A percentile compares a stretch with the other conserved stretches of the same genome.
These are phyloP conservation scores for Petrocephalus microphthalmus DNA, from an alignment of 2,113 vertebrate genomes.

Conservation along the genomic window DNA sequence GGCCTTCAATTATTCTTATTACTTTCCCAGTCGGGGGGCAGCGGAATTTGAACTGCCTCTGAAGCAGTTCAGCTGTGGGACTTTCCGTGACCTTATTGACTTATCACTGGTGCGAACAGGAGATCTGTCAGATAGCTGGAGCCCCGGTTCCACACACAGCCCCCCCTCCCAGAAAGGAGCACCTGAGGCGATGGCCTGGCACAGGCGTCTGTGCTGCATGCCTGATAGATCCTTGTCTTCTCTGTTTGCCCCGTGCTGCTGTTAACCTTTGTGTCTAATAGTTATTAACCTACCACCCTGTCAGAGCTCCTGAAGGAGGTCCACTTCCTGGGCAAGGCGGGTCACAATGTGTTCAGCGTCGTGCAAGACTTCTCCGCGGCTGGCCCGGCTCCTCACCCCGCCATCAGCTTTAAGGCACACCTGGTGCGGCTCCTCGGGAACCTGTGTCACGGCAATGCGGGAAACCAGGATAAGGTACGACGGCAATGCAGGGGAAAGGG, in stretches of 20 bases:
- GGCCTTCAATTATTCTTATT: not conserved
- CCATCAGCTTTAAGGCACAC: conserved; percentile 80
- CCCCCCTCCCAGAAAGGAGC: not conserved
- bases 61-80: not conserved
- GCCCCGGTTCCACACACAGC: not conserved
- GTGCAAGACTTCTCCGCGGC: conserved; percentile 59
- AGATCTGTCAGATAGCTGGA: not conserved
- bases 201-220: not conserved
- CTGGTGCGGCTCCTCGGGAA: conserved; percentile 91
- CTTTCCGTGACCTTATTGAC: conserved; percentile 11
- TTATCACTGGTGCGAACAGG: not conserved
- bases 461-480: conserved; percentile 85
- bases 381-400: conserved; percentile 58
- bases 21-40: not conserved
- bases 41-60: not conserved
- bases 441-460: conserved; percentile 73
- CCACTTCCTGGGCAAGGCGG: conserved; percentile 70
- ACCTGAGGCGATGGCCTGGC: not conserved
- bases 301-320: conserved; percentile 76
- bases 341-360: conserved; percentile 71
- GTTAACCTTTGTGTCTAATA: not conserved
- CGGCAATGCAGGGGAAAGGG: not conserved
- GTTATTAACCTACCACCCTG: not conserved
- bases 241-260: not conserved
- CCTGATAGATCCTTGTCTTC: not conserved